A percentile compares a stretch with the other conserved stretches of the same genome.
Evolutionary conservation across 1,140 invertebrate species (phyloP).

Genomic region (Physella acuta): DNA sequence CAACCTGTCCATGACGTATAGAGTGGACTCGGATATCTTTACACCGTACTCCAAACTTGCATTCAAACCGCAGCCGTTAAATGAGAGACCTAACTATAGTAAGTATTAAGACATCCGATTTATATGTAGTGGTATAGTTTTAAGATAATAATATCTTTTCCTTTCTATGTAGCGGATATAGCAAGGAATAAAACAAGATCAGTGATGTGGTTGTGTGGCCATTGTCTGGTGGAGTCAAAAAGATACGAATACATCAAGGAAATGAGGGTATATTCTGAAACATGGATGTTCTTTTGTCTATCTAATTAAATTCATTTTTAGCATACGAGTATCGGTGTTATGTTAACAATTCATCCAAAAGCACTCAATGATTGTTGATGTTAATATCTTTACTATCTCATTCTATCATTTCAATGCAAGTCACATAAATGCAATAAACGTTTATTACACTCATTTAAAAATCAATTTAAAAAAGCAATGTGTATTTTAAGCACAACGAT

Average conservation of each 20-base stretch:
- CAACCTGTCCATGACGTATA: too few relatives aligned
- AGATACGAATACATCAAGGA: neutral
- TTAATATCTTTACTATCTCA: neutral
- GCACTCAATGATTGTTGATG: neutral
- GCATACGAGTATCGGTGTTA: neutral
- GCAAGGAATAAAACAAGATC: too few relatives aligned
- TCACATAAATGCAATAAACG: neutral
- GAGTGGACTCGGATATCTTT: too few relatives aligned
- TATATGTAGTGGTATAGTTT: too few relatives aligned
- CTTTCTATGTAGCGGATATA: too few relatives aligned
- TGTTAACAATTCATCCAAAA: neutral
- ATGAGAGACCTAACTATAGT: too few relatives aligned
- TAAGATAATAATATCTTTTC: too few relatives aligned
- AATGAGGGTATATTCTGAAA: neutral
- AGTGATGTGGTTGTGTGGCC: too few relatives aligned
- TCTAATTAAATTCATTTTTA: neutral
- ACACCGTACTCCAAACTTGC: too few relatives aligned
- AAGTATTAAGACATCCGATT: too few relatives aligned
- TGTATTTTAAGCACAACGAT: neutral
- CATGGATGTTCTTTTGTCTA: too few relatives aligned
- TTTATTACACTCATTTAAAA: neutral
- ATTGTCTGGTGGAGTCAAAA: neutral
- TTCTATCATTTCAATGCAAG: neutral
- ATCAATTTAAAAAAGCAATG: neutral
- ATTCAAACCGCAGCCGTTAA: too few relatives aligned